Base-by-base conservation (phyloP, 2,888 invertebrate genomes). In the Drosophila koepferae region DNA sequence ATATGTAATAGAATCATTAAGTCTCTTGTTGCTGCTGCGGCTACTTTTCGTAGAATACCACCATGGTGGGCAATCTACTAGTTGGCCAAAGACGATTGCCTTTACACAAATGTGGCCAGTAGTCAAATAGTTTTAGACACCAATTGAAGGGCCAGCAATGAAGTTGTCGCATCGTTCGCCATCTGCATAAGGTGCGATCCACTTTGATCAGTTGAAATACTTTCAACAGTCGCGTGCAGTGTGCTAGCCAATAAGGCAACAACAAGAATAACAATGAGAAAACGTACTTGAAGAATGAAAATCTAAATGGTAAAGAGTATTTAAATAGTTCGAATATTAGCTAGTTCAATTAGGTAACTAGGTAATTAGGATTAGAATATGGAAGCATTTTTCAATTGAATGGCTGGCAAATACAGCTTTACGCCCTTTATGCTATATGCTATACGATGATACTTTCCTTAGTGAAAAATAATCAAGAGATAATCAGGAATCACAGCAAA, bases 1-100 rank as follows among this genome's bases (percentile, higher is more conserved):
- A 85, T 82, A 34, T 64, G 69, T 81, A 86, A 86, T 86, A 86
- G 89, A 86, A 86, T 86, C 86, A 86, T 86, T 86, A 86, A 83
- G 71, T 77, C 61, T 31, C 59, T 18, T 38, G 38, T 38, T 38
- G 38, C 6, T 38, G 38, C 38, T 31, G 41, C 36, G 49, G 38
- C n/a, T 31, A 40, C 20, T 34, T 61, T 84, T 89, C 84, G 73
- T 31, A 60, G 89, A 84, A 89, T 78, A 65, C 79, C 89, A 73
- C 82, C 80, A 68, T 80, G 77, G 62, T 66, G 58, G 65, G 53
- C 59, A 56, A 69, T 40, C 64, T 20, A 59, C 64, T 20, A 55
- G 44, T 63, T 40, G 38, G 75, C 70, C 69, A 40, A 60, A 51
- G 41, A 18, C 41, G 38, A 46, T 46, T 46, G 28, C 28, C 49